Evolutionary conservation across 2,888 invertebrate species (phyloP).

Genomic region (Liodrosophila aerea): DNA sequence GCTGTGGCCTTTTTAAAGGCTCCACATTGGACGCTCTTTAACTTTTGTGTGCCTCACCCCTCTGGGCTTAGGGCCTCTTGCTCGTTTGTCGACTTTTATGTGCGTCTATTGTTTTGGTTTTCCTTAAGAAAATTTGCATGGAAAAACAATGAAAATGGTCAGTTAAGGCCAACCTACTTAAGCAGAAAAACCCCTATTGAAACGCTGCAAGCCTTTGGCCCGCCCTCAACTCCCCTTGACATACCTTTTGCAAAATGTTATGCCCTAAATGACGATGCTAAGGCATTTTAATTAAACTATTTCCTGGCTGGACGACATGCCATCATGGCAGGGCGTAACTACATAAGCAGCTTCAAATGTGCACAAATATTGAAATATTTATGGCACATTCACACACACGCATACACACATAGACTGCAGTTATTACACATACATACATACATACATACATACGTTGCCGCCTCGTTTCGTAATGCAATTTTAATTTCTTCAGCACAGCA

Average conservation of each 20-base stretch:
- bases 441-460: conserved; percentile 9
- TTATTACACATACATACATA: not conserved
- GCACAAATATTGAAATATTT: conserved; percentile 75
- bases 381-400: conserved; percentile 48
- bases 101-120: conserved; percentile 54
- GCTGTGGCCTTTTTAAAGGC: conserved; percentile 49
- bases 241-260: conserved; percentile 30
- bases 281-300: conserved; percentile 79
- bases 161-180: conserved; percentile 43
- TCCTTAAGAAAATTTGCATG: conserved; percentile 61
- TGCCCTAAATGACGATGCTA: conserved; percentile 71
- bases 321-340: conserved; percentile 48
- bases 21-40: conserved; percentile 40
- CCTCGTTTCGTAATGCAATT: conserved; percentile 69
- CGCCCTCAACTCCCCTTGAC: not conserved
- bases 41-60: conserved; percentile 31
- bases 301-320: conserved; percentile 60
- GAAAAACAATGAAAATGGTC: conserved; percentile 73
- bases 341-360: conserved; percentile 72
- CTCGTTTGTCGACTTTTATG: conserved; percentile 38
- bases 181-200: conserved; percentile 37
- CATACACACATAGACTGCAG: conserved; percentile 13
- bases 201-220: conserved; percentile 7
- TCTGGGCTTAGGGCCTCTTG: conserved; percentile 30
- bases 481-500: conserved; percentile 74